Evolutionary conservation across 2,113 vertebrate species (phyloP).

Genomic region (Aphyosemion australe): DNA sequence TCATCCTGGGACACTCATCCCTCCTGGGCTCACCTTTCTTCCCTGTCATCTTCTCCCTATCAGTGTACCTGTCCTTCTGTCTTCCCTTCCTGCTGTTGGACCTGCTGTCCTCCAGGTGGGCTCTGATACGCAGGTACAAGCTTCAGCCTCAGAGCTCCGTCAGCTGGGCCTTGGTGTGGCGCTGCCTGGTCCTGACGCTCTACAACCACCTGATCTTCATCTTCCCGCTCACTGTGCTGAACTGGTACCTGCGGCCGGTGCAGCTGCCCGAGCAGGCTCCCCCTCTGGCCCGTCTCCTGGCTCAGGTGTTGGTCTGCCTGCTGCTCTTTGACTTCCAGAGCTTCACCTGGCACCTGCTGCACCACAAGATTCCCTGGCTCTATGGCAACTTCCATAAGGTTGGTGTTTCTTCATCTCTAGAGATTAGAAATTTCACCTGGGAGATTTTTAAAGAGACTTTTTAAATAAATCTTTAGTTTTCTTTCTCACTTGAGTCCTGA

Average conservation of each 20-base stretch:
- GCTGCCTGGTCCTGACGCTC: slow-evolving; percentile 79
- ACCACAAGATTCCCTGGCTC: slow-evolving; percentile 91
- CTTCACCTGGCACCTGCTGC: slow-evolving; percentile 90
- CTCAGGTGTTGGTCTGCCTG: slow-evolving; percentile 82
- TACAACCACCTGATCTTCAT: slow-evolving; percentile 86
- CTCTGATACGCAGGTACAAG: slow-evolving; percentile 82
- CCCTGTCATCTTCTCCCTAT: slow-evolving; percentile 84
- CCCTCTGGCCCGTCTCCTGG: slow-evolving; percentile 65
- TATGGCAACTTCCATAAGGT: slow-evolving; percentile 91
- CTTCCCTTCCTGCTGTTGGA: slow-evolving; percentile 87
- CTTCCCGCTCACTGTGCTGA: slow-evolving; percentile 81
- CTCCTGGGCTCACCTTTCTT: slow-evolving; percentile 84
- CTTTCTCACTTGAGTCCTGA: no score
- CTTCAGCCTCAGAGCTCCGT: slow-evolving; percentile 82
- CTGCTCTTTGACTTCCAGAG: slow-evolving; percentile 92
- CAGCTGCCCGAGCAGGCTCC: slow-evolving; percentile 77
- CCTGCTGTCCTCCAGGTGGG: slow-evolving; percentile 69
- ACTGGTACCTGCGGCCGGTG: slow-evolving; percentile 82
- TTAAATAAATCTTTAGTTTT: no score
- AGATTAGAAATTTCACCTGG: no score
- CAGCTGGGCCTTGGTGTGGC: slow-evolving; percentile 71
- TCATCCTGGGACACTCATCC: slow-evolving; percentile 55
- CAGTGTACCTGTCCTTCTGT: slow-evolving; percentile 84
- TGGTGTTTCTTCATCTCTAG: not conserved
- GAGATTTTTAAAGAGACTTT: no score